Percentiles rank a stretch among this genome's conserved stretches.
These are phyloP conservation scores for Melinaea marsaeus DNA, from an alignment of 2,888 invertebrate genomes.

Conservation along the genomic window DNA sequence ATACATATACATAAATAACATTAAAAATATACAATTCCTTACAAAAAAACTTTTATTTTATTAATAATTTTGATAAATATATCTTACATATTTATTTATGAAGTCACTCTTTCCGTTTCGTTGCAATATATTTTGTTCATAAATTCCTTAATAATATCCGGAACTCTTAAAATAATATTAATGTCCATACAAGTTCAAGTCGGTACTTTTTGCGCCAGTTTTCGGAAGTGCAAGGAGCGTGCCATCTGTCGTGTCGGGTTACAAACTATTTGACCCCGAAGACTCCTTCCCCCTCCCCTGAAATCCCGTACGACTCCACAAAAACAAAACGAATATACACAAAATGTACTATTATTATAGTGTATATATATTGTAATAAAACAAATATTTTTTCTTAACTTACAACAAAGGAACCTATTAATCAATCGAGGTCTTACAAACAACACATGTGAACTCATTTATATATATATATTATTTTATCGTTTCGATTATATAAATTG, in stretches of 20 bases:
- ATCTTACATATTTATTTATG: too few relatives aligned
- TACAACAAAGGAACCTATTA: neutral
- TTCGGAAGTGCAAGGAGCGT: conserved; percentile 71
- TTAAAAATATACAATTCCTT: too few relatives aligned
- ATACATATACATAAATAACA: too few relatives aligned
- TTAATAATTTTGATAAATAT: neutral
- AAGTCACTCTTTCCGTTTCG: too few relatives aligned
- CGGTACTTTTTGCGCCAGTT: conserved; percentile 50
- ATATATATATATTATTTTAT: neutral
- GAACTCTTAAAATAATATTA: conserved; percentile 22
- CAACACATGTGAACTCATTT: neutral
- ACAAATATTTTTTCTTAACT: too few relatives aligned
- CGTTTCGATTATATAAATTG: too few relatives aligned
- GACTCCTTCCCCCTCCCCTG: conserved; percentile 4
- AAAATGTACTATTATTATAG: too few relatives aligned
- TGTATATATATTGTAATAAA: too few relatives aligned
- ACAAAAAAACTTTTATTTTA: neutral
- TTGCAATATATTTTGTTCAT: neutral
- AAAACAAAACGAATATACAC: neutral
- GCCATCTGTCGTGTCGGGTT: conserved; percentile 66
- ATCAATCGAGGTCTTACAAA: conserved; percentile 3
- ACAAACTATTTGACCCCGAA: conserved; percentile 41
- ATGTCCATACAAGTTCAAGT: conserved; percentile 17
- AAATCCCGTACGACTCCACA: neutral
- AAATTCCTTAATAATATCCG: conserved; percentile 8